A percentile compares a stretch with the other conserved stretches of the same genome.
These are phyloP conservation scores for Cichlasoma orientale DNA, from an alignment of 2,797 vertebrate genomes.

Conservation along the genomic window DNA sequence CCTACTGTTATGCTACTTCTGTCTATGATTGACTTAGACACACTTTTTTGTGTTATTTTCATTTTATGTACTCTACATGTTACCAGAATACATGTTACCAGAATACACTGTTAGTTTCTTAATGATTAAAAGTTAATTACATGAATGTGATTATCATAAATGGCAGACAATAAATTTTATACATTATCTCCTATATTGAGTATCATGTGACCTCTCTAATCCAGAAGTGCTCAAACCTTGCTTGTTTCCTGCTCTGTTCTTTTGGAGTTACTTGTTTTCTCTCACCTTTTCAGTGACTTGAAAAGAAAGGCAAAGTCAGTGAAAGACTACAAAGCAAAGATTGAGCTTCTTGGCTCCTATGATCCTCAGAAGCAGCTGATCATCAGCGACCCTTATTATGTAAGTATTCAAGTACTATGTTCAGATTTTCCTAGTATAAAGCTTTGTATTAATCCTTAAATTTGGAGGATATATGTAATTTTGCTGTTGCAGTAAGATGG, in stretches of 20 bases:
- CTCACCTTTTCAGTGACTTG: slow-evolving; percentile 84
- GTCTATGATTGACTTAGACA: not conserved
- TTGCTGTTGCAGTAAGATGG: not conserved
- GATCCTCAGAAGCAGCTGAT: slow-evolving; percentile 93
- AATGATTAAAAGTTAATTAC: not conserved
- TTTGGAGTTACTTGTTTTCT: not conserved
- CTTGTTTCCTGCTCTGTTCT: not conserved
- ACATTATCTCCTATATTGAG: not conserved
- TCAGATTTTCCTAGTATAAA: not conserved
- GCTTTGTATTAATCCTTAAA: not conserved
- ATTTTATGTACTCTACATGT: not conserved
- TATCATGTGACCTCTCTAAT: not conserved
- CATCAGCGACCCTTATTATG: slow-evolving; percentile 96
- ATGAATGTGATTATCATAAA: not conserved
- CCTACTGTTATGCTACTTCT: not conserved
- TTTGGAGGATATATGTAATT: not conserved
- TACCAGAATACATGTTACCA: not conserved
- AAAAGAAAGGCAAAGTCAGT: slow-evolving; percentile 87
- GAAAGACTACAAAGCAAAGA: slow-evolving; percentile 86
- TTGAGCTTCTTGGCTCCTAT: slow-evolving; percentile 93
- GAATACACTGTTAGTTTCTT: not conserved
- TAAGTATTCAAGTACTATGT: slow-evolving; percentile 78
- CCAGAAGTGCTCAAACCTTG: not conserved
- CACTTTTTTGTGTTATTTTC: not conserved
- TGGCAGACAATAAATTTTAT: not conserved